Base-by-base conservation (phyloP, 2,888 invertebrate species). In the Entomobrya proxima region DNA sequence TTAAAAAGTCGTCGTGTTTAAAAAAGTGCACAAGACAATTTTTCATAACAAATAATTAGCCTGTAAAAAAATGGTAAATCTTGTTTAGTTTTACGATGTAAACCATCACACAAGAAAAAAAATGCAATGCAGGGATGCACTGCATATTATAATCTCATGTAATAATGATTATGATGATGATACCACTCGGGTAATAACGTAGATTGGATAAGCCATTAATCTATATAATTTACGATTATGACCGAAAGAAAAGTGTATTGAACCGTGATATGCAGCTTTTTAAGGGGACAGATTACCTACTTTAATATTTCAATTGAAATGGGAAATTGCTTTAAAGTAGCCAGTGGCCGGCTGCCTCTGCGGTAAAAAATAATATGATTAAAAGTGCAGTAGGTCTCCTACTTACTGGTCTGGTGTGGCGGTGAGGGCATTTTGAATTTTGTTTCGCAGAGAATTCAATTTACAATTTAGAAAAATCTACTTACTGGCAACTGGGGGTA, bases 171-270 rank as follows among this genome's bases (percentile, higher is more conserved):
- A 69, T 24, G 40, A 27, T 69, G 69, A 37, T 21, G 27, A 76
- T 67, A 40, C 40, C 27, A 27, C 55, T 27, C 7, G 37, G 44
- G 21, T 69, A 44, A 69, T 69, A 40, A 69, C 24, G 69, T 40
- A 69, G 69, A 69, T 69, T 69, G 69, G 69, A 69, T 69, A 40
- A 69, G 44, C 79, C 79, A 69, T 64, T 78, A 64, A 61, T 64
- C 78, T 47, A 44, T 78, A 35, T 79, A 79, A 79, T 69, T 79
- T 79, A 79, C 69, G 79, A 69, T 79, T 69, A 79, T 69, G 69
- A 55, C 35, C 30, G 50, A 69, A 61, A 61, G 18, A n/a, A 69
- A 44, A 44, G 69, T 69, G 24, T 69, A 69, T 69, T 69, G 69
- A 69, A 69, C 44, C 44, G 69, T 40, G 69, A 69, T 69, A 44